Evolutionary conservation across 2,113 vertebrate species (phyloP), one percentile per base, ranked within the genome.

Genomic region (Speoplatyrhinus poulsoni): DNA sequence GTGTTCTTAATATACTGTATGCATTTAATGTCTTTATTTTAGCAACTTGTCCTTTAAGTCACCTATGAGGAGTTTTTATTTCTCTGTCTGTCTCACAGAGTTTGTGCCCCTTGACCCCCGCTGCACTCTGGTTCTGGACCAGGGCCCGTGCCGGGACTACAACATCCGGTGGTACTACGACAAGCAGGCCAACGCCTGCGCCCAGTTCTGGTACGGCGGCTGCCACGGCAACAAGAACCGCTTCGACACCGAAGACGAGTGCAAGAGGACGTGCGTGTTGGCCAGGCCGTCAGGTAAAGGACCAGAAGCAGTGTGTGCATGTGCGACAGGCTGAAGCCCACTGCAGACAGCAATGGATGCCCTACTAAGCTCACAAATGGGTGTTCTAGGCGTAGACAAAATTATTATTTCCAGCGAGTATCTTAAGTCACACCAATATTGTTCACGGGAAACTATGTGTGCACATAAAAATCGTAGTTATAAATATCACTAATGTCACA

Each of bases 141-240:
- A 93, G 89, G 93, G 95, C 16, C 67, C 93, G 0, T 95, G 94
- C 56, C 92, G 93, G 58, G 89, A 92, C 3, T 96, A 94, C 32
- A 86, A 82, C 65, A 94, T 95, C 84, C 89, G 93, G 73, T 95
- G 93, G 93, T 94, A 95, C 64, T 95, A 95, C 0, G 92, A 95
- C 62, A 90, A 89, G 70, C 92, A 94, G 73, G 93, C 93, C 81
- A 95, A 97, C 48, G 91, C 94, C 1, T 95, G 93, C 54, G 94
- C 91, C 58, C 93, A 95, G 91, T 96, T 96, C 89, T 96, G 94
- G 94, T 94, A 92, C 0, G 91, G 93, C 17, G 92, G 93, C 81
- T 96, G 93, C 0, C 57, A 87, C 0, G 94, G 93, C 73, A 96
- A 96, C 66, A 72, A 57, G 33, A 95, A 95, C 86, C 93, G 94